Evolutionary conservation across 2,888 invertebrate genomes (phyloP).

Genomic region (Dyspetes luteomarginatus): DNA sequence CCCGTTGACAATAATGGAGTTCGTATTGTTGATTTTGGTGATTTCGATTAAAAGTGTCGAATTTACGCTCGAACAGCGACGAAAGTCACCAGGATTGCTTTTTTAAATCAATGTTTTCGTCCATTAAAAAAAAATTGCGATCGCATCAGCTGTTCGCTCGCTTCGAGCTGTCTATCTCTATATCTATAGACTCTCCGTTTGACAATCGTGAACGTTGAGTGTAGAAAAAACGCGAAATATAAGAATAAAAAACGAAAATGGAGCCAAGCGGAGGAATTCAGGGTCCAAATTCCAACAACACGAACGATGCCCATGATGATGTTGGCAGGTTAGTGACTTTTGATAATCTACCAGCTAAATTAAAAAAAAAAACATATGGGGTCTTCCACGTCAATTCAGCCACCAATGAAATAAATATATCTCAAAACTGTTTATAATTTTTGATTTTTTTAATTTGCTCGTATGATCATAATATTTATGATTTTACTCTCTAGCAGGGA

Average conservation of each 20-base stretch:
- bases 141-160: constrained; percentile 5
- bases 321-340: constrained; percentile 64
- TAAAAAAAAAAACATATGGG: too few relatives aligned
- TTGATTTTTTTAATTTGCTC: too few relatives aligned
- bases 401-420: too few relatives aligned
- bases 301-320: constrained; percentile 53
- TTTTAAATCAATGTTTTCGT: constrained; percentile 26
- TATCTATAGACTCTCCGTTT: not conserved
- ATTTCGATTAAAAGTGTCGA: not conserved
- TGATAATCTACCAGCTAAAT: too few relatives aligned
- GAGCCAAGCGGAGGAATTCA: constrained; percentile 58
- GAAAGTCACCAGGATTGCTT: not conserved
- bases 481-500: too few relatives aligned
- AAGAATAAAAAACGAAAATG: constrained; percentile 43
- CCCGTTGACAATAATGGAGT: constrained; percentile 37
- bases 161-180: not conserved
- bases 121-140: not conserved
- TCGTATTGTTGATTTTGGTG: constrained; percentile 1
- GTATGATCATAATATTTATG: too few relatives aligned
- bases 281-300: constrained; percentile 57
- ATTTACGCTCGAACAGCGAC: constrained; percentile 31
- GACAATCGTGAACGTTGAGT: not conserved
- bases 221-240: not conserved
- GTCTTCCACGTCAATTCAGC: too few relatives aligned
- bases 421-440: not conserved